Evolutionary conservation across 2,797 vertebrate species (phyloP), one percentile per base, ranked within the genome.

Genomic region (Intellagama lesueurii): DNA sequence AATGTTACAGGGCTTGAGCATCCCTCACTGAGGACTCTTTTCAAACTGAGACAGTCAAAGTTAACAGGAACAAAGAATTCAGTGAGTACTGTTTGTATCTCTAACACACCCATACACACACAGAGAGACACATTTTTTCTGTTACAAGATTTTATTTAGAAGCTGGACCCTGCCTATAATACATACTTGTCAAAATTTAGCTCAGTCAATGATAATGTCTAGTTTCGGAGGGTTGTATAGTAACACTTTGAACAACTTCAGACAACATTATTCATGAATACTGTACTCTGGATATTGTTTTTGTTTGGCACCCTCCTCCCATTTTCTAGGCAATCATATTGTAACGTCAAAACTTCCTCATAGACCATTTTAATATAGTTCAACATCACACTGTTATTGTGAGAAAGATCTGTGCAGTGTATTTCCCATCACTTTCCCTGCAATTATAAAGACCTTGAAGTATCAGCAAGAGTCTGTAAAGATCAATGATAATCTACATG

Each of bases 401-500:
- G 64, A 91, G 47, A 91, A 91, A 24, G 92, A 60, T 64, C 22
- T 76, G 35, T 1, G 1, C 52, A 52, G 91, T 90, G 79, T 87
- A 83, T 80, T 83, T 44, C 79, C 88, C 70, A 35, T 88, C 72
- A 76, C 47, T 92, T 11, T 90, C 87, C 56, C 85, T 81, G n/a
- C 56, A 89, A 56, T 64, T 56, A 94, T 78, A 94, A 87, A 89
- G 85, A 92, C 76, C 72, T 87, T 44, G 52, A 94, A 94, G 81
- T 91, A 92, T 81, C 32, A 89, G 22, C 17, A 87, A 1, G 68
- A 69, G 40, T 89, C 47, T 87, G 47, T 14, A 88, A 73, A 19
- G 66, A 83, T 88, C 77, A 80, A 88, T 44, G 35, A 83, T 8
- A 47, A 86, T 88, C 82, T 93, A 30, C 28, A 12, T 5, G 30